phyloP scores from a whole-genome alignment of 2,888 invertebrate species.

The Coecobrya sp. region DNA sequence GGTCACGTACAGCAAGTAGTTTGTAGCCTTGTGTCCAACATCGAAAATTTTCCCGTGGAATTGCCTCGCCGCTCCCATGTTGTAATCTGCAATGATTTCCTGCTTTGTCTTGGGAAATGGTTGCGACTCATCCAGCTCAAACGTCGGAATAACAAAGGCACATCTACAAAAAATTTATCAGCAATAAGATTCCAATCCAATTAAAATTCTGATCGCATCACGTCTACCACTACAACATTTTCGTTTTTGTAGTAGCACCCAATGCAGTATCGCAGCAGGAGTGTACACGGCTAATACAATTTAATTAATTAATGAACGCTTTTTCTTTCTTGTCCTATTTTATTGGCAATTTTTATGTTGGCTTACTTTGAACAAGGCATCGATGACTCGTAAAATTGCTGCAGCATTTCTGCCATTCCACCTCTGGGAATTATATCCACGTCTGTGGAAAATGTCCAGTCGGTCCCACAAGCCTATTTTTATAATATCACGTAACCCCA shows the following conservation, averaged over 20 bases:
- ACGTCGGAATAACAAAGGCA: slow-evolving; percentile 96
- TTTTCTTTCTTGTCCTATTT: neutral
- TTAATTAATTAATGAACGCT: neutral
- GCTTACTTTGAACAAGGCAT: slow-evolving; percentile 75
- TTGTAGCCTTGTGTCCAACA: slow-evolving; percentile 78
- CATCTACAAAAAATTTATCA: slow-evolving; percentile 88
- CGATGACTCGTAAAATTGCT: slow-evolving; percentile 75
- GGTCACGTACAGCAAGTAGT: slow-evolving; percentile 72
- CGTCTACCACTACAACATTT: neutral
- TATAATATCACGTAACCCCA: neutral
- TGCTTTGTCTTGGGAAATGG: slow-evolving; percentile 93
- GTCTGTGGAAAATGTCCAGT: slow-evolving; percentile 94
- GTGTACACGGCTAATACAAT: neutral
- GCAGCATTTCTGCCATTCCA: slow-evolving; percentile 77
- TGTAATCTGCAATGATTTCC: slow-evolving; percentile 92
- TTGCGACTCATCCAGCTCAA: slow-evolving; percentile 94
- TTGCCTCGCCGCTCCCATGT: slow-evolving; percentile 94
- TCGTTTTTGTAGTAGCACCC: neutral
- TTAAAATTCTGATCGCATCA: slow-evolving; percentile 13
- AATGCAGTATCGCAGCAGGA: neutral
- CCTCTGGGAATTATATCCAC: slow-evolving; percentile 94
- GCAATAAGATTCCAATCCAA: slow-evolving; percentile 1
- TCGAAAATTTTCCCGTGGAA: slow-evolving; percentile 96
- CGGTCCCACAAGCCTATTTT: slow-evolving; percentile 87
- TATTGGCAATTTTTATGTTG: neutral